Conservation (phyloP, 2,113 vertebrate species). For the Cyanoliseus patagonus region DNA sequence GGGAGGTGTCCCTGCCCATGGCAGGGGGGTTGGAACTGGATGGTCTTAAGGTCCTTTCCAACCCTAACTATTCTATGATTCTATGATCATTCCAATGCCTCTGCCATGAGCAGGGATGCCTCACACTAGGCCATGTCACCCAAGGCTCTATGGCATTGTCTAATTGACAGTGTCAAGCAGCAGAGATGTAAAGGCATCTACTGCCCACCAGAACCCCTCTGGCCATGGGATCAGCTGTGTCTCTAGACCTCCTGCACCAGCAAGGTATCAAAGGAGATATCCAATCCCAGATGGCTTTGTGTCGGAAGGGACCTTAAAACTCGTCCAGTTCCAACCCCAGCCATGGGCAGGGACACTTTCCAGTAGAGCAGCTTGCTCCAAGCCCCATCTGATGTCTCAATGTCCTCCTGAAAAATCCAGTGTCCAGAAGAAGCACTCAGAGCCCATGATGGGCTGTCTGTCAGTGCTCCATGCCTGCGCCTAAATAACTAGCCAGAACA, state of each 20-base stretch:
- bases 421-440: not conserved
- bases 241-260: not conserved
- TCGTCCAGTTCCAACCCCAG: not conserved
- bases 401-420: not conserved
- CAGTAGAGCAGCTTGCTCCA: not conserved
- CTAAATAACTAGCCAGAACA: too few relatives aligned
- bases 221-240: not conserved
- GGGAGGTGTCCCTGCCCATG: too few relatives aligned
- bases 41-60: too few relatives aligned
- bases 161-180: not conserved
- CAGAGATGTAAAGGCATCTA: not conserved
- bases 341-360: not conserved
- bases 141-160: not conserved
- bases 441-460: not conserved
- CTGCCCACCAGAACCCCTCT: not conserved
- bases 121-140: not conserved
- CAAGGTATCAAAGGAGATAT: not conserved
- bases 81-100: not conserved
- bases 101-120: not conserved
- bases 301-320: not conserved
- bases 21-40: too few relatives aligned
- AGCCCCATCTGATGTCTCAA: not conserved
- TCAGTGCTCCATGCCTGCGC: not conserved
- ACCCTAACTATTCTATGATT: too few relatives aligned
- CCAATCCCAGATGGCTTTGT: not conserved